phyloP scores from a whole-genome alignment of 1,140 invertebrate species.

The Diorhabda elongata region DNA sequence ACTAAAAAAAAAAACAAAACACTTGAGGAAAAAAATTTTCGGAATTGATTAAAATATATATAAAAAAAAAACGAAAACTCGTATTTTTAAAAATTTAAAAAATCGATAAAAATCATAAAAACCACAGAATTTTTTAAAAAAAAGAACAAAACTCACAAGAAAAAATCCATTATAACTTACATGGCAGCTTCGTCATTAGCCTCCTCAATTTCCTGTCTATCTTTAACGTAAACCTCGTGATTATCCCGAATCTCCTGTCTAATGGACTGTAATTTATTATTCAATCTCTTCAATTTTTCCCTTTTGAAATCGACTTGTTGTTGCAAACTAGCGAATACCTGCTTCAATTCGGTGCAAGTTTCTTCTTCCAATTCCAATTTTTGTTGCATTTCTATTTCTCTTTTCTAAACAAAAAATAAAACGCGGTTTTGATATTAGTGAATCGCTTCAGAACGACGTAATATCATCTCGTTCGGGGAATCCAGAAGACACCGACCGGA shows the following conservation, averaged over 20 bases:
- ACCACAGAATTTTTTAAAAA: too few relatives aligned
- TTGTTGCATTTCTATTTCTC: slow-evolving; percentile 81
- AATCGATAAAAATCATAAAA: too few relatives aligned
- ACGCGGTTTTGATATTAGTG: background rate
- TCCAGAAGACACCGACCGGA: too few relatives aligned
- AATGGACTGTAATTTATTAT: slow-evolving; percentile 51
- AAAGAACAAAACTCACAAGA: too few relatives aligned
- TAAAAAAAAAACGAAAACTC: too few relatives aligned
- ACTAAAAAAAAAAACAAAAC: too few relatives aligned
- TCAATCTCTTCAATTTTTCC: slow-evolving; percentile 73
- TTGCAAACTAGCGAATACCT: slow-evolving; percentile 81
- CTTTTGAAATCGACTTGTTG: slow-evolving; percentile 91
- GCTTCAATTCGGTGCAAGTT: slow-evolving; percentile 76
- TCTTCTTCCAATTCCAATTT: slow-evolving; percentile 85
- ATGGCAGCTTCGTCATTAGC: slow-evolving; percentile 77
- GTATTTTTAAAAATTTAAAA: too few relatives aligned
- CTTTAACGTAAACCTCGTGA: slow-evolving; percentile 45
- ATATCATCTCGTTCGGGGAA: too few relatives aligned
- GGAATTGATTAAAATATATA: too few relatives aligned
- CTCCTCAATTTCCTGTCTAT: slow-evolving; percentile 74
- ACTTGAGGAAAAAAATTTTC: too few relatives aligned
- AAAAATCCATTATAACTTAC: slow-evolving; percentile 29
- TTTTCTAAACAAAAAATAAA: slow-evolving; percentile 40
- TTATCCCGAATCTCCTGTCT: slow-evolving; percentile 45
- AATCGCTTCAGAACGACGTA: too few relatives aligned